Percentiles rank a stretch among this genome's conserved stretches.
Evolutionary conservation across 2,797 vertebrate species (phyloP).

Genomic region (Pampus argenteus): DNA sequence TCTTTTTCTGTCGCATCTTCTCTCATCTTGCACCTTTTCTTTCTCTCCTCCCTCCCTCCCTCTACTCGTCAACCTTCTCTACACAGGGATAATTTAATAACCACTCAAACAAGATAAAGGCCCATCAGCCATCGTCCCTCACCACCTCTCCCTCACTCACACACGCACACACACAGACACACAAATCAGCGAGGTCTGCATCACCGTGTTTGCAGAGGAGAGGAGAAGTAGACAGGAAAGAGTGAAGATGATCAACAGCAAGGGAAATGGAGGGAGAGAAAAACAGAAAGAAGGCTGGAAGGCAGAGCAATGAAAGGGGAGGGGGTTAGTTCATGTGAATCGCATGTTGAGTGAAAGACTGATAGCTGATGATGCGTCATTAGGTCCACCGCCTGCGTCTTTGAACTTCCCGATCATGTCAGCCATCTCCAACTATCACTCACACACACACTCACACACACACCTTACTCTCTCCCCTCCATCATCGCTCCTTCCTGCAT

Average conservation of each 20-base stretch:
- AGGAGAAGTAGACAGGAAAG: constrained; percentile 18
- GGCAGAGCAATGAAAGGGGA: constrained; percentile 18
- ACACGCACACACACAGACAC: constrained; percentile 27
- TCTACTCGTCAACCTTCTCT: constrained; percentile 27
- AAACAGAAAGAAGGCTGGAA: constrained; percentile 17
- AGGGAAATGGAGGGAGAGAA: constrained; percentile 13
- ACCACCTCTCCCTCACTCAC: constrained; percentile 17
- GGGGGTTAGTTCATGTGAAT: constrained; percentile 35
- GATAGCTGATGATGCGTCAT: constrained; percentile 52
- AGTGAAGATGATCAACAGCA: constrained; percentile 8
- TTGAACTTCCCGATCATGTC: constrained; percentile 30
- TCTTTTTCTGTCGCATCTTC: constrained; percentile 55
- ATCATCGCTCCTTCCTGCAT: constrained; percentile 4
- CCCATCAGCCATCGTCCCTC: constrained; percentile 67
- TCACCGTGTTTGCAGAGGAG: constrained; percentile 35
- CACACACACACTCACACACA: not conserved
- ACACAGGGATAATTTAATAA: constrained; percentile 77
- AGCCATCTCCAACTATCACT: not conserved
- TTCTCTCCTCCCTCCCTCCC: constrained; percentile 20
- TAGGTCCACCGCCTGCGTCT: constrained; percentile 25
- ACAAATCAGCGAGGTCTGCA: constrained; percentile 21
- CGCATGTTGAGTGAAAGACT: constrained; percentile 52
- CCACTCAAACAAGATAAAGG: constrained; percentile 71
- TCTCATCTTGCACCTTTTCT: constrained; percentile 54
- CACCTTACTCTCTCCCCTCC: not conserved